phyloP scores from a whole-genome alignment of 2,797 vertebrate species.

The Carduelis carduelis region DNA sequence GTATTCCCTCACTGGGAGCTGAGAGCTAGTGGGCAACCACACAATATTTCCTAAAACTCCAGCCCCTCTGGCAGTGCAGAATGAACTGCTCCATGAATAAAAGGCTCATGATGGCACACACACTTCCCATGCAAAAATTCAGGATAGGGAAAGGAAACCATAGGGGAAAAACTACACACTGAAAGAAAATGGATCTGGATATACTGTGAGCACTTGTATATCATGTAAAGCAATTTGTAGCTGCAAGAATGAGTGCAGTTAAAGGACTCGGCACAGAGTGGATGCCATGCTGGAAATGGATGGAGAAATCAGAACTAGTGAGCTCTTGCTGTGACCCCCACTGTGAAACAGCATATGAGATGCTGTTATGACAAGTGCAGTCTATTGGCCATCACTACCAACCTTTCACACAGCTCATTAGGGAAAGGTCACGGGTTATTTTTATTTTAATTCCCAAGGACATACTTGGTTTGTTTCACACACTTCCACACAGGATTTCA shows the following conservation, averaged over 20 bases:
- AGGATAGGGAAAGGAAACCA: neutral
- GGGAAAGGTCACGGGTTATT: conserved; percentile 40
- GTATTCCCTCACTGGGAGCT: neutral
- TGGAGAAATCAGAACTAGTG: neutral
- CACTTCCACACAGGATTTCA: conserved; percentile 25
- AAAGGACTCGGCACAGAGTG: neutral
- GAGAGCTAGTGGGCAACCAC: neutral
- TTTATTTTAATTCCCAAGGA: conserved; percentile 41
- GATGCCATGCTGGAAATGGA: neutral
- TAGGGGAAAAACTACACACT: neutral
- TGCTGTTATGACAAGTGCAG: conserved; percentile 37
- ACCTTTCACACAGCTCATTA: conserved; percentile 55
- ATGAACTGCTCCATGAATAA: neutral
- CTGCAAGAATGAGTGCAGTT: neutral
- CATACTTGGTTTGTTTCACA: neutral
- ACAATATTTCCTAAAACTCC: neutral
- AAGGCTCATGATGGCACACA: neutral
- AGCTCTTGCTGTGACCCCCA: conserved; percentile 26
- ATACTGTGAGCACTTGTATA: neutral
- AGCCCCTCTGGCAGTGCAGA: accelerated
- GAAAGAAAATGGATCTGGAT: neutral
- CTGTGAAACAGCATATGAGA: conserved; percentile 17
- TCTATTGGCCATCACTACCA: conserved; percentile 22
- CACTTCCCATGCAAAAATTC: neutral
- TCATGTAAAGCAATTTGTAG: neutral